Evolutionary conservation across 1,140 invertebrate species (phyloP), one percentile per base, ranked within the genome.

Genomic region (Heliconius congener): DNA sequence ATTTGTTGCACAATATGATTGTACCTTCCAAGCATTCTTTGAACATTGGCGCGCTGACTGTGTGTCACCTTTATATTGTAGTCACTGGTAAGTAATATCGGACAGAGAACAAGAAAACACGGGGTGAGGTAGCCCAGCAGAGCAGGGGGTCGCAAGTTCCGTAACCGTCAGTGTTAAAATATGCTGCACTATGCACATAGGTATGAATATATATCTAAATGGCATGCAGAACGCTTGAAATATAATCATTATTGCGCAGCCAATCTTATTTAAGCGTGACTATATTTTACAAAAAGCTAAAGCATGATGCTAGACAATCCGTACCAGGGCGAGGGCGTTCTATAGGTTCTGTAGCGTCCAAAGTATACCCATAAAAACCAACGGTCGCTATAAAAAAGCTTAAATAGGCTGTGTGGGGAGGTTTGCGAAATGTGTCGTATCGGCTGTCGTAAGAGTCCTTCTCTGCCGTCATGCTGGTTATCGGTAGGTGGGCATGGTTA

Each of bases 141-240:
- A 46, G 42, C 42, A 11, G 81, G 78, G 81, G 80, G 80, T 75
- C 84, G 86, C 83, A 86, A 87, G 85, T 88, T 90, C 91, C 91
- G 86, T 86, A 90, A 91, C 91, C 93, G 89, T 85, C 87, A 89
- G 88, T 92, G 91, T 93, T 93, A 93, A 90, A 85, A 79, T 90
- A 90, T 89, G 91, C 90, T 88, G 92, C 90, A 90, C 91, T 94
- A 94, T 91, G 93, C 93, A 93, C 90, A 94, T 91, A 93, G 91
- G 92, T 88, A 94, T 94, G 91, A 93, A 94, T 93, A 94, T 93
- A 93, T 90, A 94, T 93, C 91, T 93, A 93, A 94, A 92, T 95
- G 92, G 94, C 95, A 95, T 95, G 95, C 95, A 95, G 95, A 95
- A 95, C 95, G 95, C 95, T 95, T 95, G 95, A 95, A 95, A 94